These are phyloP conservation scores for Papilio xuthus DNA, from an alignment of 1,140 invertebrate genomes.

Conservation along the genomic window DNA sequence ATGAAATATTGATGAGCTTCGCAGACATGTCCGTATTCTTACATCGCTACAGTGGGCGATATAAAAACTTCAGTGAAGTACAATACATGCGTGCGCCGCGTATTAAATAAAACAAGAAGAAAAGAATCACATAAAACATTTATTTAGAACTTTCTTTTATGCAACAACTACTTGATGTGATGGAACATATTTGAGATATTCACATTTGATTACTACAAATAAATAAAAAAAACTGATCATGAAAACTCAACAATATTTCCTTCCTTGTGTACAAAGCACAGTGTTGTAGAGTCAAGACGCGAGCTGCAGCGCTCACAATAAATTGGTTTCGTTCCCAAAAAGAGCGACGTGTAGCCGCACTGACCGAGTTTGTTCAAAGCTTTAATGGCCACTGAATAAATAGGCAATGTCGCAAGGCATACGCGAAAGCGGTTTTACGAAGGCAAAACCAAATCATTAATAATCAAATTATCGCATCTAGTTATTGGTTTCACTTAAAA, in stretches of 20 bases:
- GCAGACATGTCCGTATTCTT: conserved; percentile 32
- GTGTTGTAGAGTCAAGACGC: neutral
- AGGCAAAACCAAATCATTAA: neutral
- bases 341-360: conserved; percentile 17
- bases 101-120: neutral
- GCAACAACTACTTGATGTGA: too few relatives aligned
- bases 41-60: conserved; percentile 6
- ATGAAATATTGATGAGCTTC: conserved; percentile 69
- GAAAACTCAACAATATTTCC: neutral
- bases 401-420: neutral
- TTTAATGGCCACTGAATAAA: conserved; percentile 46
- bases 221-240: too few relatives aligned
- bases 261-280: neutral
- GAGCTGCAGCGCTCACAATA: neutral
- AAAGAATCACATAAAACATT: neutral
- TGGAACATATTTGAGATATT: too few relatives aligned
- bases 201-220: too few relatives aligned
- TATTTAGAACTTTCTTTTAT: too few relatives aligned
- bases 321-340: conserved; percentile 34
- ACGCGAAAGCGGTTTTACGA: neutral
- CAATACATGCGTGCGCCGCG: neutral
- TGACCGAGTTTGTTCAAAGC: conserved; percentile 43
- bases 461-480: too few relatives aligned
- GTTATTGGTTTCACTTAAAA: too few relatives aligned
- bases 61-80: neutral